Percentiles rank a stretch among this genome's conserved stretches.
Conservation (phyloP, 2,113 vertebrate genomes). For the Elaphurus davidianus region DNA sequence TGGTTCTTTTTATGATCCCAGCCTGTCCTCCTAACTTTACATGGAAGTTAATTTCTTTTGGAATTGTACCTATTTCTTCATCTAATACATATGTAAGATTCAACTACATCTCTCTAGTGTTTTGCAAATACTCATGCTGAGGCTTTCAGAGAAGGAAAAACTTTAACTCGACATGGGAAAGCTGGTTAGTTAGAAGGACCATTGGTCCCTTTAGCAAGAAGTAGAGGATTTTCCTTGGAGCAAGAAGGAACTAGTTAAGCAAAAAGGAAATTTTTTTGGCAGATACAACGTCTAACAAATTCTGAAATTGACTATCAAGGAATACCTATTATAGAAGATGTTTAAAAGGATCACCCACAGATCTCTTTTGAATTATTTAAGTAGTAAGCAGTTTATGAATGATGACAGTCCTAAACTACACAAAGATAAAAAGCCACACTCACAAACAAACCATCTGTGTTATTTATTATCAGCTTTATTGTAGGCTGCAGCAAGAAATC, state of each 20-base stretch:
- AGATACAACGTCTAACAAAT: not conserved
- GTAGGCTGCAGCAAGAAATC: not conserved
- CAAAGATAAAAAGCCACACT: not conserved
- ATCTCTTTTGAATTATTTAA: conserved; percentile 10
- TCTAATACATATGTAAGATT: conserved; percentile 37
- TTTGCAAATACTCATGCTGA: not conserved
- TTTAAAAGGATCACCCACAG: not conserved
- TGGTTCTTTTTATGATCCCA: conserved; percentile 33
- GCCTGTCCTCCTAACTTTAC: conserved; percentile 34
- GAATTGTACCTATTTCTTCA: conserved; percentile 23
- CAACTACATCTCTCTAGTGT: not conserved
- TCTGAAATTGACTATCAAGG: not conserved
- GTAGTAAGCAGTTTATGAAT: not conserved
- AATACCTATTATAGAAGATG: not conserved
- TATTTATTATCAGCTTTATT: not conserved
- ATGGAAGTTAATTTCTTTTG: conserved; percentile 62
- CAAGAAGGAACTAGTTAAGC: not conserved
- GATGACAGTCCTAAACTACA: not conserved
- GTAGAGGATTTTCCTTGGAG: not conserved
- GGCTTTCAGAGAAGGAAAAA: not conserved
- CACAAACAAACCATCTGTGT: not conserved
- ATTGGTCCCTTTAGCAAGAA: not conserved
- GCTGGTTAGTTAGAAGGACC: not conserved
- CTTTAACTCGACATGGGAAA: not conserved
- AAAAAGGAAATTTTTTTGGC: not conserved